phyloP scores from a whole-genome alignment of 37 sponge, comb jelly and placozoan species.

The Tethya wilhelma region DNA sequence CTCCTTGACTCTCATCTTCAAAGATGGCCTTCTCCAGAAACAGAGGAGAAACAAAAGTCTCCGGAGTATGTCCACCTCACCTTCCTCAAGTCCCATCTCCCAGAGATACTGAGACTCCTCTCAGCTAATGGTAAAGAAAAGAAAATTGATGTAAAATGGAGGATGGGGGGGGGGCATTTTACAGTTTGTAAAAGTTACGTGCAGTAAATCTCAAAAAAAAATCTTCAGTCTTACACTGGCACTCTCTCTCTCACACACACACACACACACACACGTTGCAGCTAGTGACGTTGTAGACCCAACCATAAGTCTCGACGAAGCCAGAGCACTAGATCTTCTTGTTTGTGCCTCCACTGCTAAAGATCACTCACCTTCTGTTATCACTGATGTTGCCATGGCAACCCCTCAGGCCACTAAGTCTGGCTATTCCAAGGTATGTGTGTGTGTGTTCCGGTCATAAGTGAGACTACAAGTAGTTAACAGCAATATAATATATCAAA shows the following conservation, averaged over 20 bases:
- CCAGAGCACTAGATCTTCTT: slow-evolving; percentile 46
- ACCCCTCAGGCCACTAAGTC: slow-evolving; percentile 12
- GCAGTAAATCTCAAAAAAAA: neutral
- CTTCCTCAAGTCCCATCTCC: slow-evolving; percentile 37
- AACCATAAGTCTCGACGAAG: slow-evolving; percentile 32
- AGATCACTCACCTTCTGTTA: too few species aligned
- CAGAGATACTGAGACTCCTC: slow-evolving; percentile 45
- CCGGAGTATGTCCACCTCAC: slow-evolving; percentile 43
- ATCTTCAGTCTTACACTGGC: neutral
- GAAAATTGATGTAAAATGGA: too few species aligned
- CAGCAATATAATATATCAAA: neutral
- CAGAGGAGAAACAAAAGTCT: slow-evolving; percentile 37
- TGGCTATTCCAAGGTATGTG: slow-evolving; percentile 41
- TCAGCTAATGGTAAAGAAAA: too few species aligned
- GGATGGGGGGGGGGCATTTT: too few species aligned
- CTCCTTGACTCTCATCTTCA: slow-evolving; percentile 2
- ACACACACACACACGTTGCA: too few species aligned
- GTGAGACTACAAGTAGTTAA: neutral
- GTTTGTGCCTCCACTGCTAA: slow-evolving; percentile 14
- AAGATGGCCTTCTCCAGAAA: slow-evolving; percentile 77
- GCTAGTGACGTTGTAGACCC: too few species aligned
- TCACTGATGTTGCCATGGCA: slow-evolving; percentile 35
- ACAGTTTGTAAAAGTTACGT: too few species aligned
- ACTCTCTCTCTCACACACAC: too few species aligned
- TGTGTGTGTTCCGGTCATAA: neutral